phyloP scores from a whole-genome alignment of 1,140 invertebrate genomes.

The Bombus difficillimus region DNA sequence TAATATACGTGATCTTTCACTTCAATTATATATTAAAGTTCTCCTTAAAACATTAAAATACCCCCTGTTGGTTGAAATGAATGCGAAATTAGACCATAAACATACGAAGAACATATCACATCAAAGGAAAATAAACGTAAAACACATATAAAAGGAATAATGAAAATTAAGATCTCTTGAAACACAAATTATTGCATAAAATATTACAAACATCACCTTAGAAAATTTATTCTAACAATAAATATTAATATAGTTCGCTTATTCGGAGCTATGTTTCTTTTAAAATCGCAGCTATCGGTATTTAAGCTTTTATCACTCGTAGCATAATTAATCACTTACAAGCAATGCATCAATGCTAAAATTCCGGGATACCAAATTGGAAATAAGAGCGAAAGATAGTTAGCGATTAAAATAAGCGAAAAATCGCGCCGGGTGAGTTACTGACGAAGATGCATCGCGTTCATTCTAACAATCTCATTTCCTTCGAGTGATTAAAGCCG shows the following conservation, averaged over 20 bases:
- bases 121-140: too few species aligned
- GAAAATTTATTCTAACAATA: not conserved
- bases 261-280: not conserved
- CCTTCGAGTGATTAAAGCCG: constrained; percentile 41
- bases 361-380: not conserved
- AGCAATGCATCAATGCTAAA: not conserved
- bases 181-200: too few species aligned
- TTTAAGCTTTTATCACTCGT: not conserved
- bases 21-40: too few species aligned
- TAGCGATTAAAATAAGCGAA: not conserved
- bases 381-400: not conserved
- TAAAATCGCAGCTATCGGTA: not conserved
- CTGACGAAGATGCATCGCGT: not conserved
- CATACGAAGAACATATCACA: too few species aligned
- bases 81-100: too few species aligned
- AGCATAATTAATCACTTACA: not conserved
- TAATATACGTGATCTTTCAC: too few species aligned
- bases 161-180: too few species aligned
- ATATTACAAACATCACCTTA: too few species aligned
- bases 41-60: too few species aligned
- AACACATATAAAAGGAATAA: too few species aligned
- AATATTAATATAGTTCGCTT: not conserved
- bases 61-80: too few species aligned
- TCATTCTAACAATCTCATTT: constrained; percentile 39
- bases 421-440: not conserved